These are phyloP conservation scores for Chinchilla lanigera DNA, from an alignment of 2,113 vertebrate species.

Conservation along the genomic window DNA sequence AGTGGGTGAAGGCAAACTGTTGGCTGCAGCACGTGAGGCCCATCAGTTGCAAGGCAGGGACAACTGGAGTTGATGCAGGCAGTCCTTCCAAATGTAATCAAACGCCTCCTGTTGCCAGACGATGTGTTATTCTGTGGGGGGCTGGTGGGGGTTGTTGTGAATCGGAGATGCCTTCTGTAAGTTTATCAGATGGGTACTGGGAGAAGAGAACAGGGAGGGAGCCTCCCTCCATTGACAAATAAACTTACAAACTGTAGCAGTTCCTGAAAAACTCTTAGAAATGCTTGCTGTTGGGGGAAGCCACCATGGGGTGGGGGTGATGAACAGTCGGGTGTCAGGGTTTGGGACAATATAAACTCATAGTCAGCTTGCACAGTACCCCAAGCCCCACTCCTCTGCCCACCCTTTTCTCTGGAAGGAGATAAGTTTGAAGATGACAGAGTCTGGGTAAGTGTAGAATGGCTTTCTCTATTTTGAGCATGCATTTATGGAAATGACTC, in stretches of 20 bases:
- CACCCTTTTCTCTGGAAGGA: background rate
- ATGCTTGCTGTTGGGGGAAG: background rate
- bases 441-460: slow-evolving; percentile 64
- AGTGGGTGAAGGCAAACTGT: slow-evolving; percentile 82
- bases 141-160: slow-evolving; percentile 70
- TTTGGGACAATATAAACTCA: background rate
- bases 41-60: slow-evolving; percentile 82
- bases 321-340: slow-evolving; percentile 42
- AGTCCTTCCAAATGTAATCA: slow-evolving; percentile 80
- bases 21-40: slow-evolving; percentile 80
- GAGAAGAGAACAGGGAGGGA: slow-evolving; percentile 58
- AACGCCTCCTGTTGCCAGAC: slow-evolving; percentile 81
- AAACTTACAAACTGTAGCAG: slow-evolving; percentile 67
- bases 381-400: background rate
- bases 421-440: background rate
- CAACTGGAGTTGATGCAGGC: slow-evolving; percentile 84
- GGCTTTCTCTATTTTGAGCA: slow-evolving; percentile 72
- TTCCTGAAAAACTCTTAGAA: slow-evolving; percentile 71
- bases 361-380: background rate
- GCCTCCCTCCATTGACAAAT: slow-evolving; percentile 42
- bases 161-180: slow-evolving; percentile 80
- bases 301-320: background rate
- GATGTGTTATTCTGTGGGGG: slow-evolving; percentile 81
- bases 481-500: slow-evolving; percentile 68
- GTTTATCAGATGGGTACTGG: slow-evolving; percentile 72